A percentile compares a stretch with the other conserved stretches of the same genome.
Evolutionary conservation across 2,888 invertebrate species (phyloP).

Genomic region (Melipona bicolor): DNA sequence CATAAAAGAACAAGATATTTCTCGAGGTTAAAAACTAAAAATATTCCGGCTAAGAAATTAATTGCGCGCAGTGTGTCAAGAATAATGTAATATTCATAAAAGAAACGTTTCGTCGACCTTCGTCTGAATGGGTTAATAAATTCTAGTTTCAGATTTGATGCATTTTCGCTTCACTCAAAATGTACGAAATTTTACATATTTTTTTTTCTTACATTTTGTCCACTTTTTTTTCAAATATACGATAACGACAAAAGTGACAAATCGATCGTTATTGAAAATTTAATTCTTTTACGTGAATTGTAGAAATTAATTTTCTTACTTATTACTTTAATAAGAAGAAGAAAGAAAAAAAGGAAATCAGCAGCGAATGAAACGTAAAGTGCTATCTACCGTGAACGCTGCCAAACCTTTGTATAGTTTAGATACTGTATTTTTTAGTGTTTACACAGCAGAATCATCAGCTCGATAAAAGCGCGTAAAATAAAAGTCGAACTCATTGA

Average conservation of each 20-base stretch:
- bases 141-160: background rate
- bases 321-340: background rate
- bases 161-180: too few relatives aligned
- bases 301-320: background rate
- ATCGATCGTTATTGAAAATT: background rate
- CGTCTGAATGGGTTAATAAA: background rate
- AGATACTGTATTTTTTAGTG: slow-evolving; percentile 69
- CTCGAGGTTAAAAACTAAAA: background rate
- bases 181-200: background rate
- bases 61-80: background rate
- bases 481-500: slow-evolving; percentile 38
- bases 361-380: slow-evolving; percentile 39
- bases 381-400: slow-evolving; percentile 69
- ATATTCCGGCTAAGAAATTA: background rate
- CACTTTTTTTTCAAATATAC: background rate
- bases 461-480: slow-evolving; percentile 48
- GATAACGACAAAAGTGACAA: background rate
- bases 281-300: background rate
- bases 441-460: slow-evolving; percentile 51
- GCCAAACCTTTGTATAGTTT: slow-evolving; percentile 80
- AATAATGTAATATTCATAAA: too few relatives aligned
- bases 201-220: background rate
- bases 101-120: background rate
- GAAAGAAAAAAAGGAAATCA: slow-evolving; percentile 37
- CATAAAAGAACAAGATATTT: background rate